These are phyloP conservation scores for Rhodeus uyekii DNA, from an alignment of 2,797 vertebrate genomes.

Conservation along the genomic window DNA sequence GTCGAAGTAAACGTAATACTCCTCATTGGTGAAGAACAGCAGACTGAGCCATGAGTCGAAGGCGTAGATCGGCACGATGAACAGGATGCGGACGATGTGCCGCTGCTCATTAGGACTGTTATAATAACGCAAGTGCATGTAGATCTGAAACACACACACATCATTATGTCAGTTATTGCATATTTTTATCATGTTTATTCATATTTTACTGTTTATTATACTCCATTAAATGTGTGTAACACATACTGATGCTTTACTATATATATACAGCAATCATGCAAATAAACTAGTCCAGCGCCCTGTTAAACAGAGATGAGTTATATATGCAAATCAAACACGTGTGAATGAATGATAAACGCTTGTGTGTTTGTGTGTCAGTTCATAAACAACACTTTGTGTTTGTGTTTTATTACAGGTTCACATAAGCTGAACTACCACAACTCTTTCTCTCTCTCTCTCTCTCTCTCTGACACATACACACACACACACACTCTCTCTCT, in stretches of 20 bases:
- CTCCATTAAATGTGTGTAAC: neutral
- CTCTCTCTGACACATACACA: no score
- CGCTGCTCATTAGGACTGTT: constrained; percentile 94
- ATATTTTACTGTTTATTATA: neutral
- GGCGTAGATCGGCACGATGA: constrained; percentile 97
- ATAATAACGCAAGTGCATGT: constrained; percentile 96
- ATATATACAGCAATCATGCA: neutral
- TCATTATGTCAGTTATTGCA: neutral
- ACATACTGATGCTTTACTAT: neutral
- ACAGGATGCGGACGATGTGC: constrained; percentile 96
- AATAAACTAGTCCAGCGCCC: no score
- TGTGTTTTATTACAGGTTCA: no score
- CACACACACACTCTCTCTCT: no score
- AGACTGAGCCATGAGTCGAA: constrained; percentile 99
- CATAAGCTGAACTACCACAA: no score
- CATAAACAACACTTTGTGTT: no score
- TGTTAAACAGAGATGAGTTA: neutral
- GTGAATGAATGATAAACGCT: neutral
- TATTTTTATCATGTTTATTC: neutral
- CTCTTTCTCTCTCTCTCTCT: no score
- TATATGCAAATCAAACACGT: neutral
- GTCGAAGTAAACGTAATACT: constrained; percentile 97
- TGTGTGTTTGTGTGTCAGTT: constrained; percentile 17
- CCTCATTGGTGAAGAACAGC: constrained; percentile 98
- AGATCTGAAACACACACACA: constrained; percentile 80